Percentiles rank a stretch among this genome's conserved stretches.
Conservation (phyloP, 1,140 invertebrate species). For the Magallana ariakensis region DNA sequence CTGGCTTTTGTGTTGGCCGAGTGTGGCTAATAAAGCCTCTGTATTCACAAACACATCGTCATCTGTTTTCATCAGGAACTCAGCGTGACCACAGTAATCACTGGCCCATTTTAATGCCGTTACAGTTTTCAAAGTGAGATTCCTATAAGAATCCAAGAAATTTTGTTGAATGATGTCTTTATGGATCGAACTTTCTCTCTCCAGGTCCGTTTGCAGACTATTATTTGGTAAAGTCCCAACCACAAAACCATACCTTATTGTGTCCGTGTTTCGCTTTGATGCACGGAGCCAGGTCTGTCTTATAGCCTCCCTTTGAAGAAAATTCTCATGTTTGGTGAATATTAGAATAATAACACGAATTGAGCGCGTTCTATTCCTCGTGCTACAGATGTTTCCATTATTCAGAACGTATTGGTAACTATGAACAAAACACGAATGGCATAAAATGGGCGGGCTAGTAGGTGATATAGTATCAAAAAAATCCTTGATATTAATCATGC, state of each 20-base stretch:
- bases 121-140: conserved; percentile 92
- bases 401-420: conserved; percentile 38
- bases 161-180: conserved; percentile 89
- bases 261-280: conserved; percentile 49
- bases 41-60: conserved; percentile 63
- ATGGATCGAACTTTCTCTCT: conserved; percentile 82
- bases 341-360: conserved; percentile 49
- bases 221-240: conserved; percentile 21
- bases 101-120: conserved; percentile 90
- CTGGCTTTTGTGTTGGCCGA: neutral
- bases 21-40: neutral
- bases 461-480: neutral
- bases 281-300: conserved; percentile 59
- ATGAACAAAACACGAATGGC: conserved; percentile 35
- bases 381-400: conserved; percentile 33
- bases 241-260: conserved; percentile 54
- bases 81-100: conserved; percentile 81
- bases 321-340: conserved; percentile 45
- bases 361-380: neutral
- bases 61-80: conserved; percentile 56
- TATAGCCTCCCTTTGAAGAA: conserved; percentile 46
- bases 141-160: conserved; percentile 89
- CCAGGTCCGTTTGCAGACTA: neutral
- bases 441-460: neutral
- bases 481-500: neutral